These are phyloP conservation scores for Pyrrhosoma nymphula DNA, from an alignment of 2,888 invertebrate species.

Conservation along the genomic window DNA sequence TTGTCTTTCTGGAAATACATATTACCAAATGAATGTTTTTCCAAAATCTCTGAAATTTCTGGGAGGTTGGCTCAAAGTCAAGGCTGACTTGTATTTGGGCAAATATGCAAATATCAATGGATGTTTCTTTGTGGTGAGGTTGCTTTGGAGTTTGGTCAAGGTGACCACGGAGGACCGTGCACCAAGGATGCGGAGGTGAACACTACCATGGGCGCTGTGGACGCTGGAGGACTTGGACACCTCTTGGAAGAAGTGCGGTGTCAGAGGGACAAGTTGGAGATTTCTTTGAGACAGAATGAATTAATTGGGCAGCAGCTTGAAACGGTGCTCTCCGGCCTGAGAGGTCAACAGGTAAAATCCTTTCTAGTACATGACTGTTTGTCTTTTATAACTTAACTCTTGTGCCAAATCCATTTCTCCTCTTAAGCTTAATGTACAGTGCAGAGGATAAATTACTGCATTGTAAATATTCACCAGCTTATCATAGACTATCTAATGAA, in stretches of 20 bases:
- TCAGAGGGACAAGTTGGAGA: slow-evolving; percentile 72
- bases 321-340: slow-evolving; percentile 76
- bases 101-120: neutral
- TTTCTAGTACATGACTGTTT: neutral
- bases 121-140: neutral
- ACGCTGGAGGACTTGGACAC: slow-evolving; percentile 28
- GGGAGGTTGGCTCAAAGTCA: neutral
- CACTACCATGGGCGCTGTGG: slow-evolving; percentile 38
- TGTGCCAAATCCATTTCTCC: neutral
- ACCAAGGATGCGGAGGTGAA: slow-evolving; percentile 57
- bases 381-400: neutral
- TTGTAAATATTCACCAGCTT: no score
- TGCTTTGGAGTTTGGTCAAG: slow-evolving; percentile 25
- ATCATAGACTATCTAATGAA: no score
- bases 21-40: no score
- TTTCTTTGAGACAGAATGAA: slow-evolving; percentile 73
- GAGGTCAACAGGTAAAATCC: slow-evolving; percentile 52
- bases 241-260: slow-evolving; percentile 71
- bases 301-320: slow-evolving; percentile 77
- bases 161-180: slow-evolving; percentile 45
- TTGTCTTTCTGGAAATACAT: no score
- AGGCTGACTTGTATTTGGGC: no score
- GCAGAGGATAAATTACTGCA: no score
- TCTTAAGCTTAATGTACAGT: neutral
- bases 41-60: neutral